Conservation (phyloP, 1,140 invertebrate species). For the Proales similis region DNA sequence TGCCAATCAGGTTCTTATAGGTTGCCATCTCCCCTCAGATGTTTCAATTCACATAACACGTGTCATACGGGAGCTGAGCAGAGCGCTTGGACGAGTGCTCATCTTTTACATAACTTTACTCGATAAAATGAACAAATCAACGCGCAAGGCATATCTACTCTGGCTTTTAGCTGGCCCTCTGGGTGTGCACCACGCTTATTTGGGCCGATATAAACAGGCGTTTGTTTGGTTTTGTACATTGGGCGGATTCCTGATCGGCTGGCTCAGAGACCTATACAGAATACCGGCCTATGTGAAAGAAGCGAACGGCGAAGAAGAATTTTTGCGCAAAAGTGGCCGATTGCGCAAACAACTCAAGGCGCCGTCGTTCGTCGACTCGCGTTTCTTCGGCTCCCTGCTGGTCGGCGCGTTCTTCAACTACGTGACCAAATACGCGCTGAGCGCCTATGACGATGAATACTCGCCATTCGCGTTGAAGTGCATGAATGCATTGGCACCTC, state of each 20-base stretch:
- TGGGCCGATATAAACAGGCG: slow-evolving; percentile 77
- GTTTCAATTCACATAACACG: no score
- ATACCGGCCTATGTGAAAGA: slow-evolving; percentile 79
- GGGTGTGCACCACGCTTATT: slow-evolving; percentile 82
- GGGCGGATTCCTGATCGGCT: slow-evolving; percentile 77
- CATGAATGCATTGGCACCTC: slow-evolving; percentile 37
- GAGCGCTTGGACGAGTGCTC: no score
- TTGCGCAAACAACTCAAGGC: slow-evolving; percentile 61
- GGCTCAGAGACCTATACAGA: slow-evolving; percentile 73
- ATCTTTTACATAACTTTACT: no score
- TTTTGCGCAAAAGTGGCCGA: slow-evolving; percentile 61
- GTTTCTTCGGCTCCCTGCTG: slow-evolving; percentile 68
- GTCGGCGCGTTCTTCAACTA: slow-evolving; percentile 73
- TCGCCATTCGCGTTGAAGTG: slow-evolving; percentile 62
- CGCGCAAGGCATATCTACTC: slow-evolving; percentile 67
- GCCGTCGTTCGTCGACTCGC: slow-evolving; percentile 68
- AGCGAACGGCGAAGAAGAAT: slow-evolving; percentile 69
- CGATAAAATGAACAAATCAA: slow-evolving; percentile 61
- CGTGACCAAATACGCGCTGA: slow-evolving; percentile 55
- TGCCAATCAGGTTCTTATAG: no score
- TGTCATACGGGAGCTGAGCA: no score
- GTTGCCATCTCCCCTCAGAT: no score
- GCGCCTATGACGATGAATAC: slow-evolving; percentile 20
- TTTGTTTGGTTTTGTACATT: slow-evolving; percentile 77
- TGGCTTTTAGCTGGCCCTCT: slow-evolving; percentile 79